These are phyloP conservation scores for Picathartes gymnocephalus DNA, from an alignment of 2,113 vertebrate species.

Conservation along the genomic window DNA sequence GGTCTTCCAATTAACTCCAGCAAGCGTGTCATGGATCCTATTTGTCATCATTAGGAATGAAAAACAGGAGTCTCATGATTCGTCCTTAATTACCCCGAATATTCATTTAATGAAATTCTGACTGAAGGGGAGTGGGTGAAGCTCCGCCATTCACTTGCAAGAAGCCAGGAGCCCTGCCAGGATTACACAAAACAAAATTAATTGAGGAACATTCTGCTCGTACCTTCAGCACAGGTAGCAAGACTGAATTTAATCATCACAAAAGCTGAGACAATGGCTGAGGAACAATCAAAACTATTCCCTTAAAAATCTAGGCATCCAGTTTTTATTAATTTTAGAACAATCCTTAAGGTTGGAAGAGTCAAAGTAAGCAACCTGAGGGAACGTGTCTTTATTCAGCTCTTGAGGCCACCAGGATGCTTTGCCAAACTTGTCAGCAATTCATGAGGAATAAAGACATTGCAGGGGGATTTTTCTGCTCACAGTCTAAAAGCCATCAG, in stretches of 20 bases:
- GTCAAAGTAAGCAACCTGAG: neutral
- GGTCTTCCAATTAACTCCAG: constrained; percentile 20
- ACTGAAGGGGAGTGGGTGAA: neutral
- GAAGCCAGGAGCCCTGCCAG: neutral
- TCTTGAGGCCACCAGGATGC: neutral
- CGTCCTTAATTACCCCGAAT: constrained; percentile 20
- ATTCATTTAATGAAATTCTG: constrained; percentile 7
- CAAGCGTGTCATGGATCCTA: neutral
- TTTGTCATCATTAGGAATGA: constrained; percentile 4
- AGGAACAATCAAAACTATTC: neutral
- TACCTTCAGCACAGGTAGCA: neutral
- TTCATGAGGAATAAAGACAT: neutral
- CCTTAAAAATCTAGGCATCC: neutral
- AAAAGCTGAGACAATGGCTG: neutral
- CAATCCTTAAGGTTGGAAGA: neutral
- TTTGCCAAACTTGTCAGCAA: neutral
- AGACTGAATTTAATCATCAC: neutral
- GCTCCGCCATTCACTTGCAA: neutral
- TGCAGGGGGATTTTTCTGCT: neutral
- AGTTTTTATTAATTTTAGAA: neutral
- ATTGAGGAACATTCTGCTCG: neutral
- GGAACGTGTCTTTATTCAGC: neutral
- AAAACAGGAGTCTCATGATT: constrained; percentile 16
- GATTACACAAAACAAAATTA: neutral
- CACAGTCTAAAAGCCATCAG: neutral